A percentile compares a stretch with the other conserved stretches of the same genome.
Conservation (phyloP, 2,113 vertebrate genomes). For the Acrocephalus arundinaceus region DNA sequence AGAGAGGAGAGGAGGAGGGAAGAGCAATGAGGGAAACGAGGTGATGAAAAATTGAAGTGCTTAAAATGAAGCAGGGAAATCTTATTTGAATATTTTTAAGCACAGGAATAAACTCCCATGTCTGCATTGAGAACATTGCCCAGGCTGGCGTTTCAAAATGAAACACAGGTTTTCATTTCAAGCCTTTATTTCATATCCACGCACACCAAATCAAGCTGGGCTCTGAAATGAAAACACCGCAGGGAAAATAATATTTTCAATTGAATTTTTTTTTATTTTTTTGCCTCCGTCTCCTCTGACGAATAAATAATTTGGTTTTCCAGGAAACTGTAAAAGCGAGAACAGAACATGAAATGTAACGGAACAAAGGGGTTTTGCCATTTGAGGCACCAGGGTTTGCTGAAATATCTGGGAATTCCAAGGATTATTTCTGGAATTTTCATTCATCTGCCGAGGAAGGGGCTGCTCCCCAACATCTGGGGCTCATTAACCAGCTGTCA, state of each 20-base stretch:
- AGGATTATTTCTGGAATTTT: background rate
- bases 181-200: background rate
- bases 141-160: slow-evolving; percentile 25
- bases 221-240: background rate
- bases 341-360: background rate
- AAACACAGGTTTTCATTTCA: slow-evolving; percentile 31
- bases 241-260: background rate
- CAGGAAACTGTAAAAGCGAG: background rate
- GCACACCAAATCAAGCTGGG: background rate
- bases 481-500: background rate
- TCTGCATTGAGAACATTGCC: background rate
- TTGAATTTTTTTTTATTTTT: background rate
- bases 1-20: background rate
- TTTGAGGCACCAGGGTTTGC: background rate
- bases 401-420: background rate
- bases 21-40: background rate
- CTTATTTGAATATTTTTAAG: background rate
- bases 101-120: background rate
- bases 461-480: background rate
- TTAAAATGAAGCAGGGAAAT: background rate
- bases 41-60: background rate
- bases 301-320: slow-evolving; percentile 16
- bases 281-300: background rate
- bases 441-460: background rate
- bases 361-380: background rate